phyloP scores from a whole-genome alignment of 2,797 vertebrate genomes.

The Mus spretus region DNA sequence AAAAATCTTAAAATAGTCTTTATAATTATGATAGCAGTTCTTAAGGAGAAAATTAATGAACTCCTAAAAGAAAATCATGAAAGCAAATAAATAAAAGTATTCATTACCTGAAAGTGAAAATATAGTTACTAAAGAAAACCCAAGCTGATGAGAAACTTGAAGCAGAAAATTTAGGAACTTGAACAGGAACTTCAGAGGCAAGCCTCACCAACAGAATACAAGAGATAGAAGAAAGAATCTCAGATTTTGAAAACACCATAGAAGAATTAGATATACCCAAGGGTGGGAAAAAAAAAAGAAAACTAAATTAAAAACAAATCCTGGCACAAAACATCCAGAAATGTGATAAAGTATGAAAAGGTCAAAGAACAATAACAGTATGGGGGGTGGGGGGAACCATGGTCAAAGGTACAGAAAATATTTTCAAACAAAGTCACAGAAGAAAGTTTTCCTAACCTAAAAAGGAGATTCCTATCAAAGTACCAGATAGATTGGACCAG shows the following conservation, averaged over 20 bases:
- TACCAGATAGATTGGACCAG: not conserved
- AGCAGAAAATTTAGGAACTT: too few relatives aligned
- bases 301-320: not conserved
- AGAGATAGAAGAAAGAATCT: not conserved
- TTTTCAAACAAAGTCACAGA: not conserved
- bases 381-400: not conserved
- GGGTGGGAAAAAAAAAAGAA: not conserved
- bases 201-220: too few relatives aligned
- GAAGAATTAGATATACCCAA: not conserved
- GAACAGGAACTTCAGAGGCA: too few relatives aligned
- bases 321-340: not conserved
- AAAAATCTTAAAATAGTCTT: too few relatives aligned
- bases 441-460: not conserved
- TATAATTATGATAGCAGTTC: too few relatives aligned
- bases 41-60: too few relatives aligned
- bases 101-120: too few relatives aligned
- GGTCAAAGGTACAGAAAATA: not conserved
- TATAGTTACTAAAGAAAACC: too few relatives aligned
- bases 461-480: not conserved
- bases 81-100: too few relatives aligned
- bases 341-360: not conserved
- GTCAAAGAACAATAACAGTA: not conserved
- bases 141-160: too few relatives aligned
- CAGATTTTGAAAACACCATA: not conserved
- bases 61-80: too few relatives aligned